Base-by-base conservation (phyloP, 2,888 invertebrate species). In the Acanthococcus lagerstroemiae region DNA sequence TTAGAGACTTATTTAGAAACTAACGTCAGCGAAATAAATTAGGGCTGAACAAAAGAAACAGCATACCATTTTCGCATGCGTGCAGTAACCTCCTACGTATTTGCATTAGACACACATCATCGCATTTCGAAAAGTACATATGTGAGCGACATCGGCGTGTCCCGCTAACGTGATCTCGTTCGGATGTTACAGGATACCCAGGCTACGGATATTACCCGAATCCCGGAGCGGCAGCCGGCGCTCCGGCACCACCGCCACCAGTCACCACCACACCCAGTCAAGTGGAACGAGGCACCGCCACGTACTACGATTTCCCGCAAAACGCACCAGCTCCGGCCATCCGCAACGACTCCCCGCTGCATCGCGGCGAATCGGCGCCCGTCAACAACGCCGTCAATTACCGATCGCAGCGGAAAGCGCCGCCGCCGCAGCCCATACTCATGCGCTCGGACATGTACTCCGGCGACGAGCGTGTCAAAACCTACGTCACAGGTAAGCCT, bases 181-280 rank as follows among this genome's bases (percentile, higher is more conserved):
- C n/a, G n/a, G n/a, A n/a, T n/a, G 5, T 24, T 22, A 9, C 75
- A 78, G 78, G 78, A 73, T 77, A 77, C 74, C 77, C 78, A 72
- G 77, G 78, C 73, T 78, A 76, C 72, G 76, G 78, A 73, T 78
- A 77, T 74, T 75, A 77, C 72, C 75, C 76, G 67, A 72, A 74
- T 67, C 73, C 78, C 78, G 79, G 77, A 78, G 80, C 80, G 73
- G 72, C 78, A 73, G 73, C 76, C 75, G 73, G 82, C 80, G 80
- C 83, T 80, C 78, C 84, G 74, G 74, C 74, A 69, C 71, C 71
- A 74, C 75, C 77, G 71, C 78, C 82, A 80, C 79, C 77, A 73
- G 71, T 75, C 80, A 78, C 80, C 80, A 74, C 73, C 73, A 68
- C 65, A 37, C 67, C 55, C 52, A 65, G 37, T 44, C 52, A 56